Base-by-base conservation (phyloP, 2,113 vertebrate genomes). In the Sinosuthora webbiana region DNA sequence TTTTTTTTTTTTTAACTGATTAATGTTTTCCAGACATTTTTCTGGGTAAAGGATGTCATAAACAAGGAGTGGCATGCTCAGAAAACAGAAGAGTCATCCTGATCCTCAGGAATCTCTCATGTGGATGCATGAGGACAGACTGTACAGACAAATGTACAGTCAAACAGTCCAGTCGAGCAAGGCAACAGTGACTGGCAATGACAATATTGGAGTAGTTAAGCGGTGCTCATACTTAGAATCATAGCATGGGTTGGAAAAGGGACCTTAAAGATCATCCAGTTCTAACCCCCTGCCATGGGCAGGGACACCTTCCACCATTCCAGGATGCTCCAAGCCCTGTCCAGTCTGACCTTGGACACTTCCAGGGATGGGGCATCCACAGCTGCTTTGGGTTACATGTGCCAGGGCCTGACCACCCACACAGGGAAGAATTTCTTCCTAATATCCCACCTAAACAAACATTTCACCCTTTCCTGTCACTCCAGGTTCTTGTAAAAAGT, bases 261-360 rank as follows among this genome's bases (percentile, higher is more conserved):
- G 7, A 52, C 33, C 23, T 53, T 28, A 33, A 60, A 78, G 23
- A 28, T n/a, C 33, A 53, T 30, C 45, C 15, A 44, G 7, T 37
- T 77, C 27, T 22, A 37, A 3, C 2, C 17, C 7, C 15, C 18
- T 33, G 17, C 14, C 44, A 8, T 37, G 22, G 22, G 2, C 63
- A 77, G 37, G 8, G 33, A 69, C 14, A 15, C 1, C 12, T 69
- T 39, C 23, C 33, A 11, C 33, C 16, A 3, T 15, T 2, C 47
- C 74, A 78, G 55, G 15, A 0, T 69, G 33, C 27, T 62, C 28
- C 19, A 39, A 69, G 33, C 33, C 14, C 18, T 0, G 0, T 45
- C 33, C 55, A 53, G 0, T 0, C 55, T 78, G 73, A 1, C 33
- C 10, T 53, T 39, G 45, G 4, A n/a, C 55, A 39, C 4, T 39